Conservation (phyloP, 2,888 invertebrate genomes). For the Athripsodes cinereus region DNA sequence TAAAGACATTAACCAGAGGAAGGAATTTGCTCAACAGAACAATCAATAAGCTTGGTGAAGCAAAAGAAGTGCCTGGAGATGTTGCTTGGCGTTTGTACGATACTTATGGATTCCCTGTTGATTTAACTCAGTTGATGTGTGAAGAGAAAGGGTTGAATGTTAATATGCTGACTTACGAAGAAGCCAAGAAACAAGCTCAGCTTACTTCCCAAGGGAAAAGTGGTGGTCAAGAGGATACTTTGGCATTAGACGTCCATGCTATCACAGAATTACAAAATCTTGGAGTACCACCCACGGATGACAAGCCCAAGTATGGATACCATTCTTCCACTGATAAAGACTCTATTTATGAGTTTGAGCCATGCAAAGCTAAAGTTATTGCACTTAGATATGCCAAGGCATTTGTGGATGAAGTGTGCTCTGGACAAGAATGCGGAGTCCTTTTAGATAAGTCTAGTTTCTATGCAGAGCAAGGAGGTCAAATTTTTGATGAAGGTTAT, state of each 20-base stretch:
- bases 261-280: slow-evolving; percentile 82
- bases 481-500: slow-evolving; percentile 94
- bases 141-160: slow-evolving; percentile 89
- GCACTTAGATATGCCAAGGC: slow-evolving; percentile 74
- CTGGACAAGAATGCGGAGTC: slow-evolving; percentile 88
- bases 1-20: slow-evolving; percentile 91
- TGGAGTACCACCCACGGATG: slow-evolving; percentile 77
- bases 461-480: slow-evolving; percentile 99
- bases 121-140: slow-evolving; percentile 95
- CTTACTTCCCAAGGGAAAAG: slow-evolving; percentile 84
- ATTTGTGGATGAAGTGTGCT: slow-evolving; percentile 76
- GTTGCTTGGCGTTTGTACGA: slow-evolving; percentile 98
- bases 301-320: slow-evolving; percentile 89
- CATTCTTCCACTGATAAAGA: slow-evolving; percentile 56
- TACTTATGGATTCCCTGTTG: slow-evolving; percentile 98
- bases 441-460: slow-evolving; percentile 89
- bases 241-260: slow-evolving; percentile 92
- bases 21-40: slow-evolving; percentile 86
- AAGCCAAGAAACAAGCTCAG: slow-evolving; percentile 83
- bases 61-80: slow-evolving; percentile 81
- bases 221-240: slow-evolving; percentile 70
- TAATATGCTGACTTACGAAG: slow-evolving; percentile 88
- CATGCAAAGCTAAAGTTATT: slow-evolving; percentile 70
- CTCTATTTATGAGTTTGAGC: slow-evolving; percentile 69
- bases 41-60: slow-evolving; percentile 69